Conservation (phyloP, 2,888 invertebrate genomes). For the Protonemura montana region DNA sequence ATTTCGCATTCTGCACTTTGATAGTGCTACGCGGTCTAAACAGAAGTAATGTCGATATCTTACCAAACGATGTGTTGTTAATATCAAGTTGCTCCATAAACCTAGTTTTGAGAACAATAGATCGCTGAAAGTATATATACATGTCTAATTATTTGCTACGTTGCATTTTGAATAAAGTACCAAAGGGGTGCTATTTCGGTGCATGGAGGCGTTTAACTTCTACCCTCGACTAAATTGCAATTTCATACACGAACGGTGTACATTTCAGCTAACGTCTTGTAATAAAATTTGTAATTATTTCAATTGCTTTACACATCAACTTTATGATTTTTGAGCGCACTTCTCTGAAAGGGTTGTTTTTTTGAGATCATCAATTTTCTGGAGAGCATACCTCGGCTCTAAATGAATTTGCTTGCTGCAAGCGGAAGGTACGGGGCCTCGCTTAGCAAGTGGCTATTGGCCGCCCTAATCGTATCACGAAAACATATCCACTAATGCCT, state of each 20-base stretch:
- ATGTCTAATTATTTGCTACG: too few species aligned
- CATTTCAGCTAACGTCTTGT: neutral
- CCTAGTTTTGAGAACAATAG: neutral
- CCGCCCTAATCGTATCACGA: neutral
- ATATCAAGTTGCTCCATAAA: constrained; percentile 2
- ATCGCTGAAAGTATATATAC: too few species aligned
- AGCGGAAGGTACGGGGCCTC: neutral
- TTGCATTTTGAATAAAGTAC: too few species aligned
- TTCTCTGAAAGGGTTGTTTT: neutral
- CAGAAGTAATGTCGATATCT: neutral
- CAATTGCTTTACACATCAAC: neutral
- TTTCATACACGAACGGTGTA: neutral
- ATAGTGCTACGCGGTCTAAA: neutral
- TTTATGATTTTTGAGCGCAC: neutral
- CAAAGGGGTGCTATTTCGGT: too few species aligned
- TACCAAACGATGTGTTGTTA: neutral
- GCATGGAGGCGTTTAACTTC: too few species aligned
- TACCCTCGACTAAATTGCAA: neutral
- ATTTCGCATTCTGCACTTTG: neutral
- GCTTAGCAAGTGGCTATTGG: neutral
- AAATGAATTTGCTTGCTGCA: neutral
- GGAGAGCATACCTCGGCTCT: neutral
- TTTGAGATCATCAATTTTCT: neutral
- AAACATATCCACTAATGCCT: constrained; percentile 7
- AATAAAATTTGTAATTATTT: neutral